Conservation (phyloP, 2,797 vertebrate species). For the Phrynocephalus forsythii region DNA sequence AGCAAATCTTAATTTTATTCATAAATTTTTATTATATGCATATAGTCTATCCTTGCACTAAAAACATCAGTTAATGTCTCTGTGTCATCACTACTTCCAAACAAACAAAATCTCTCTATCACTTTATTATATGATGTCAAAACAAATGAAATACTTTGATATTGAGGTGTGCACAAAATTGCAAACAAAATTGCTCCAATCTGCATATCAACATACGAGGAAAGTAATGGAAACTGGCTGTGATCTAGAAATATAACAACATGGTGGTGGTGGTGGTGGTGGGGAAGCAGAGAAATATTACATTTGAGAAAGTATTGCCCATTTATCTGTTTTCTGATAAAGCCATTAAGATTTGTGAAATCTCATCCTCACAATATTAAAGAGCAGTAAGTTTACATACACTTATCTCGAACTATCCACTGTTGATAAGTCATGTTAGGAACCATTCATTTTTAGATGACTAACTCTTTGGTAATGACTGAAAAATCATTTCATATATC, state of each 20-base stretch:
- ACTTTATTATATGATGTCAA: neutral
- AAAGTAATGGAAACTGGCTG: neutral
- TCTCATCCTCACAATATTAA: neutral
- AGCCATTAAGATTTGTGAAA: neutral
- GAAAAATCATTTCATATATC: too few relatives aligned
- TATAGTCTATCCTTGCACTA: neutral
- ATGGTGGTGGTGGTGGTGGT: neutral
- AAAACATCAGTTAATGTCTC: neutral
- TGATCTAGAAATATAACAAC: neutral
- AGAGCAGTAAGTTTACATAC: neutral
- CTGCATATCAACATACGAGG: neutral
- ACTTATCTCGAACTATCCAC: neutral
- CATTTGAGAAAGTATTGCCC: neutral
- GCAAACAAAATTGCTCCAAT: neutral
- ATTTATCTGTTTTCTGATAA: neutral
- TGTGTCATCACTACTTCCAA: neutral
- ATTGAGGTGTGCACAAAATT: neutral
- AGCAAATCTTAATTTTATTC: neutral
- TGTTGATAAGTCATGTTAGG: constrained; percentile 2
- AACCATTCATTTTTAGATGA: constrained; percentile 46
- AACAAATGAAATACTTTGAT: neutral
- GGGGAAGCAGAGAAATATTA: neutral
- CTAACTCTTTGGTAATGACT: constrained; percentile 51
- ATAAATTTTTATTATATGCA: neutral
- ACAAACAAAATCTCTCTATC: neutral